Conservation (phyloP, 2,888 invertebrate genomes). For the Ochlodes sylvanus region DNA sequence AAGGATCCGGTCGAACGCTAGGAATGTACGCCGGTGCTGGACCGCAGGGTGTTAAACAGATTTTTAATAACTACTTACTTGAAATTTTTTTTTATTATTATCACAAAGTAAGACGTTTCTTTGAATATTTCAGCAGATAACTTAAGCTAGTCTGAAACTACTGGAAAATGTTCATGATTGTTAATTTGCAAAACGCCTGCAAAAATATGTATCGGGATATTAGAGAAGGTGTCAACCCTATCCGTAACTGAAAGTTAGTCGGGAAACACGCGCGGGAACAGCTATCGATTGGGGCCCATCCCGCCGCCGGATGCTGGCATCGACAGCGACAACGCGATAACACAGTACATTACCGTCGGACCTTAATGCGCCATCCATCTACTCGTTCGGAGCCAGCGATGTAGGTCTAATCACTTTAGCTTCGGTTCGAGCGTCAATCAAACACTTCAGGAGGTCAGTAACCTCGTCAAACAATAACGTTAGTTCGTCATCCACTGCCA, state of each 20-base stretch:
- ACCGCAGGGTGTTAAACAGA: too few relatives aligned
- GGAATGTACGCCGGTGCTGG: too few relatives aligned
- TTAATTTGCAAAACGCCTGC: too few relatives aligned
- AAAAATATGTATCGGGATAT: too few relatives aligned
- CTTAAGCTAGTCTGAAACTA: too few relatives aligned
- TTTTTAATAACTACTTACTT: too few relatives aligned
- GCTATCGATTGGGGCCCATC: constrained; percentile 29
- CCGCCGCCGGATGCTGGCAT: constrained; percentile 24
- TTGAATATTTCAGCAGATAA: too few relatives aligned
- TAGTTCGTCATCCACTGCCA: not conserved
- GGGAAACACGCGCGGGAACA: constrained; percentile 16
- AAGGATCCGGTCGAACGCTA: not conserved
- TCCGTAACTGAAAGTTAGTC: constrained; percentile 8
- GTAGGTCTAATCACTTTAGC: constrained; percentile 8
- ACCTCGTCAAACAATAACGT: not conserved
- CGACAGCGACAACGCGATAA: constrained; percentile 7
- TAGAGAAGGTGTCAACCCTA: constrained; percentile 17
- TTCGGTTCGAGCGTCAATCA: constrained; percentile 22
- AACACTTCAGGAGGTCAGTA: constrained; percentile 1
- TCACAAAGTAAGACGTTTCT: not conserved
- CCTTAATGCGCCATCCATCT: constrained; percentile 6
- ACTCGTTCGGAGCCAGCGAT: constrained; percentile 18
- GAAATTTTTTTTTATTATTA: not conserved
- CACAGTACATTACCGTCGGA: constrained; percentile 19
- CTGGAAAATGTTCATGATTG: too few relatives aligned